Evolutionary conservation across 2,888 invertebrate genomes (phyloP), one percentile per base, ranked within the genome.

Genomic region (Mythimna lalbum): DNA sequence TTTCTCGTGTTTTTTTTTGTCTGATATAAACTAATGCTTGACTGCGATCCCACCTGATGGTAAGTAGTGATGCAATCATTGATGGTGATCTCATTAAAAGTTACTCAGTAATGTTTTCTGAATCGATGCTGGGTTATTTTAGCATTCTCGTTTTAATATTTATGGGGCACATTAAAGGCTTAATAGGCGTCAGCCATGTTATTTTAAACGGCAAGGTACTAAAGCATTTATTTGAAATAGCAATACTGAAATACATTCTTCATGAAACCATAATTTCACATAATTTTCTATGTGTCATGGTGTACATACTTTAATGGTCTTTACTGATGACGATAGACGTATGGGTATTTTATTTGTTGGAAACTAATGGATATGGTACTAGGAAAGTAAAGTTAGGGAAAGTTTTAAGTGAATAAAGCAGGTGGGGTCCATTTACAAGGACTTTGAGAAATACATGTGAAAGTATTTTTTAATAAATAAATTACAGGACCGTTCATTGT

Each of bases 221-320:
- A 52, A 60, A 70, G 4, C 12, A 52, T 27, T 52, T 60, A 52
- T 70, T 50, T 43, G 17, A 3, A 33, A 43, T 19, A 23, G 23
- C 49, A 52, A 60, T 53, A 56, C 55, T 36, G 23, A 66, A 67
- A 61, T 14, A 53, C 0, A 12, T 39, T 23, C 19, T 33, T 71
- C 39, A 31, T 71, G 43, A 55, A 63, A 56, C 49, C 12, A 71
- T 56, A 23, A 55, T 36, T 70, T 47, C 53, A 36, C 23, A 53
- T 53, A 62, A 56, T 63, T 49, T 49, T n/a, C 55, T n/a, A 72
- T 56, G 63, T 31, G 63, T 71, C 55, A 72, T 39, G 43, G 27
- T 52, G 47, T 49, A 47, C 19, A 23, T 39, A 39, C 12, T 43
- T 31, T 39, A 43, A 7, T 52, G 33, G 60, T 43, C 14, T 39